These are phyloP conservation scores for Sminthurinus aureus DNA, from an alignment of 2,888 invertebrate species.

Conservation along the genomic window DNA sequence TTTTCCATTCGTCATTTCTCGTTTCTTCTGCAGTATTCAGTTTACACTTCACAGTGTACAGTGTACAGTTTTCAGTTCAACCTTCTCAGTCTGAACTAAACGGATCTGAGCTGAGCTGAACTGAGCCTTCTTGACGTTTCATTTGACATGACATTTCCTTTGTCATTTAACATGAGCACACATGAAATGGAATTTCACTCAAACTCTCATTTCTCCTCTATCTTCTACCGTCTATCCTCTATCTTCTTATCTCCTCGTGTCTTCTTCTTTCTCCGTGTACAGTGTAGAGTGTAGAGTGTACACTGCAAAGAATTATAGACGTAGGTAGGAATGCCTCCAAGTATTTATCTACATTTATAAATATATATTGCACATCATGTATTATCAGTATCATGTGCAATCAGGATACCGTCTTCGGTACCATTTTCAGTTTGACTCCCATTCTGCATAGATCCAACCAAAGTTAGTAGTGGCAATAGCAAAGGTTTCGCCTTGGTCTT, in stretches of 20 bases:
- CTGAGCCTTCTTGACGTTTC: neutral
- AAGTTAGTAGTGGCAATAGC: neutral
- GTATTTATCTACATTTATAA: no score
- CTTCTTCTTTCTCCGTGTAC: neutral
- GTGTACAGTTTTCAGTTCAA: no score
- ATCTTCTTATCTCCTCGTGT: neutral
- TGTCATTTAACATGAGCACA: neutral
- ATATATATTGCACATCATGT: no score
- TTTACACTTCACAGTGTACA: no score
- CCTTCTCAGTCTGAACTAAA: no score
- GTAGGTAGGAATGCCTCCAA: neutral
- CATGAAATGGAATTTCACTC: constrained; percentile 1
- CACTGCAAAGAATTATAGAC: no score
- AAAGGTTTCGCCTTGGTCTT: no score
- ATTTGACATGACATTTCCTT: constrained; percentile 33
- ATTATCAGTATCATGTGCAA: no score
- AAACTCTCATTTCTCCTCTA: neutral
- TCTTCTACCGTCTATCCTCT: neutral
- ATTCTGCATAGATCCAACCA: neutral
- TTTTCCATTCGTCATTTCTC: neutral
- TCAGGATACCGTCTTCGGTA: neutral
- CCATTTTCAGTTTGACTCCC: neutral
- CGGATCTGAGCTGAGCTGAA: no score
- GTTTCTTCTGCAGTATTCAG: neutral
- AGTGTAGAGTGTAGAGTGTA: neutral